These are phyloP conservation scores for Platyrinchus mystaceus DNA, from an alignment of 2,797 vertebrate species.

Conservation along the genomic window DNA sequence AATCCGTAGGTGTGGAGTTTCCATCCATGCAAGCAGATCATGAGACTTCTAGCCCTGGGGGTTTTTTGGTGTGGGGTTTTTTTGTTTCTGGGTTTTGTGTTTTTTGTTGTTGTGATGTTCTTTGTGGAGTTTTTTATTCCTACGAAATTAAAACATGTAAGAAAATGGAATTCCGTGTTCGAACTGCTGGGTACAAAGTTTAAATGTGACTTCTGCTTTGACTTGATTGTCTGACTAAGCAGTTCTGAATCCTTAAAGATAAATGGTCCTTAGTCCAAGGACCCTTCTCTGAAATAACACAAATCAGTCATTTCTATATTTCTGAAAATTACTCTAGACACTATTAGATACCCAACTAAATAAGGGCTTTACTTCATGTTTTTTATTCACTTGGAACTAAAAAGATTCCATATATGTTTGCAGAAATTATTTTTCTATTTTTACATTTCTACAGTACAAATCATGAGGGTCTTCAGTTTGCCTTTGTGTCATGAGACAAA, in stretches of 20 bases:
- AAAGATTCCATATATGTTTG: background rate
- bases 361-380: background rate
- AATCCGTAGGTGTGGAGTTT: background rate
- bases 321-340: background rate
- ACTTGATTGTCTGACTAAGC: background rate
- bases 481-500: background rate
- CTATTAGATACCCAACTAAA: background rate
- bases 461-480: background rate
- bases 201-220: background rate
- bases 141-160: background rate
- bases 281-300: background rate
- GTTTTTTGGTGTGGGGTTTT: background rate
- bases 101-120: background rate
- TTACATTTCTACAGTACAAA: background rate
- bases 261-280: background rate
- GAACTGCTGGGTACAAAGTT: background rate
- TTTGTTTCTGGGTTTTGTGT: background rate
- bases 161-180: background rate
- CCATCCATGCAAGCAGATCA: background rate
- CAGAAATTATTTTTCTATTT: background rate
- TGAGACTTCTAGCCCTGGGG: background rate
- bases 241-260: background rate
- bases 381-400: background rate
- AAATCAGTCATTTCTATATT: background rate
- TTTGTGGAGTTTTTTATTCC: accelerated